phyloP scores from a whole-genome alignment of 2,888 invertebrate species.

The Brachynemurus nebulosus region DNA sequence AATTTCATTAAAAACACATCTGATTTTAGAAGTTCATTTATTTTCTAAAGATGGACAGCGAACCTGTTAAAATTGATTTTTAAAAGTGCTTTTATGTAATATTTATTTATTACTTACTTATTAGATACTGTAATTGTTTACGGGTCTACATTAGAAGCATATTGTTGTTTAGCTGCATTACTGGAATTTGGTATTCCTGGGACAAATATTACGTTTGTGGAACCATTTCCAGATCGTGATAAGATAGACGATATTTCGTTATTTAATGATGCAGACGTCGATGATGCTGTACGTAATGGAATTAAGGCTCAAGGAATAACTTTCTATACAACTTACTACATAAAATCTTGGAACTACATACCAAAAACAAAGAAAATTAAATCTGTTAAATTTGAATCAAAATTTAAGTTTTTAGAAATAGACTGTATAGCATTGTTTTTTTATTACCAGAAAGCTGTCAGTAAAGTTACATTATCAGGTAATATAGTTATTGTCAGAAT shows the following conservation, averaged over 20 bases:
- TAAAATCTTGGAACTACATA: conserved; percentile 37
- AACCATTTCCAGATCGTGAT: conserved; percentile 34
- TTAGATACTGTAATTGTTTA: conserved; percentile 45
- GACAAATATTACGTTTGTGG: conserved; percentile 43
- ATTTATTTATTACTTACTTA: too few relatives aligned
- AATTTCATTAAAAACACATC: too few relatives aligned
- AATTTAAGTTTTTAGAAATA: conserved; percentile 31
- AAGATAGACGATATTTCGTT: conserved; percentile 11
- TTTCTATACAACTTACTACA: conserved; percentile 37
- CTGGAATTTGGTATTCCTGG: conserved; percentile 42
- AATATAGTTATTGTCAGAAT: too few relatives aligned
- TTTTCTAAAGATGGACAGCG: not conserved
- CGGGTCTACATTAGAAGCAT: conserved; percentile 49
- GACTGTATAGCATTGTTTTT: conserved; percentile 42
- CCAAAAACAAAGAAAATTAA: conserved; percentile 24
- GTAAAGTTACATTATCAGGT: conserved; percentile 26
- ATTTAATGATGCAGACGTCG: conserved; percentile 35
- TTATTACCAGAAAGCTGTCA: conserved; percentile 40
- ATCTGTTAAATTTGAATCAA: conserved; percentile 36
- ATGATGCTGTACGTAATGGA: conserved; percentile 33
- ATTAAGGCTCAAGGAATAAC: conserved; percentile 32
- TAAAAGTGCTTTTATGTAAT: not conserved
- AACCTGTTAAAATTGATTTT: not conserved
- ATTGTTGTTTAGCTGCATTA: conserved; percentile 49
- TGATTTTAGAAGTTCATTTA: too few relatives aligned